Evolutionary conservation across 2,113 vertebrate genomes (phyloP), one percentile per base, ranked within the genome.

Genomic region (Silurus meridionalis): DNA sequence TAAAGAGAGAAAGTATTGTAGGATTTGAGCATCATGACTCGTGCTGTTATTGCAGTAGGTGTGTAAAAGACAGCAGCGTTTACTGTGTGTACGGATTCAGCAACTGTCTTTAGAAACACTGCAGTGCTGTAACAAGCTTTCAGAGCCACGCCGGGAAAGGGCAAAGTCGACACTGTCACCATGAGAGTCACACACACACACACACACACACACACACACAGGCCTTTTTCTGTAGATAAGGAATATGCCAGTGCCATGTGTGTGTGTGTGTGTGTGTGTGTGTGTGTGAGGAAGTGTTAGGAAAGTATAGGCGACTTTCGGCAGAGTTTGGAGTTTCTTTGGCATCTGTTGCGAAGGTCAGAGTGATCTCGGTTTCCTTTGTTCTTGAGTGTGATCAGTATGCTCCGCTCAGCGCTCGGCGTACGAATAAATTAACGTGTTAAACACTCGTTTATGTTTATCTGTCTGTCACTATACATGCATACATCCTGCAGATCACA

Each of bases 51-150:
- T 82, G 61, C 72, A 64, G 82, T 15, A 66, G 72, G 81, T 84
- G 64, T 82, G 48, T 69, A 83, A 88, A 83, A 86, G 78, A 85
- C 86, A 75, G 64, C 37, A 74, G 67, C 82, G 85, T 88, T 86
- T 84, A 74, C 60, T 28, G 82, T 83, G 75, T 61, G 67, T 78
- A 72, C 79, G 71, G 84, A 85, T 58, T 89, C 86, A 89, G 72
- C n/a, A 23, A 81, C 64, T 10, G 80, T 50, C 79, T 77, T 83
- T 83, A 85, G 78, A 87, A 82, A 79, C 75, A 37, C 84, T 52
- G 61, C 64, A 46, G 74, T 46, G 19, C 80, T n/a, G 60, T 86
- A 80, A 83, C 81, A 58, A 72, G 64, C 67, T 80, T 86, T 88
- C 74, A 83, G 87, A 82, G 78, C 69, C 21, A 37, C 37, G 6